Conservation (phyloP, 2,113 vertebrate genomes). For the Vulpes vulpes region DNA sequence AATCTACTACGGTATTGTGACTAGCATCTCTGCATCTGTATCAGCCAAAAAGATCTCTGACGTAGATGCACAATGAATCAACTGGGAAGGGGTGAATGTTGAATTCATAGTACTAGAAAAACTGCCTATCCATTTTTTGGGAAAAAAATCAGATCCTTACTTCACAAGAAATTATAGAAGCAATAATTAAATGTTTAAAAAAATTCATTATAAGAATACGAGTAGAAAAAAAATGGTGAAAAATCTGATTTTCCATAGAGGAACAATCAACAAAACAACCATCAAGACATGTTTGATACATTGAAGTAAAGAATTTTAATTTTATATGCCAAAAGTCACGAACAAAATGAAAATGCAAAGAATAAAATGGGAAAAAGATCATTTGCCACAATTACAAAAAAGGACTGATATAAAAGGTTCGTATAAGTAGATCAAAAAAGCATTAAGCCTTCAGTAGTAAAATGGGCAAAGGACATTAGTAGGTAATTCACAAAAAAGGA, state of each 20-base stretch:
- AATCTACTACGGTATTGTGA: background rate
- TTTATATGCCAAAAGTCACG: background rate
- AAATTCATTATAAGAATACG: background rate
- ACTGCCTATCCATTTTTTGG: background rate
- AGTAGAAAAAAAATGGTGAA: background rate
- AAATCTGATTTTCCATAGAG: background rate
- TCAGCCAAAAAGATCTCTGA: background rate
- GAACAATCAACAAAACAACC: background rate
- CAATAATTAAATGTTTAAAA: background rate
- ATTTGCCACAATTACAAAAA: background rate
- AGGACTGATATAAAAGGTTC: background rate
- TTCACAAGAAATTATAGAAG: background rate
- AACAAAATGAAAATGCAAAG: conserved; percentile 46
- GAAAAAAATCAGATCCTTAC: background rate
- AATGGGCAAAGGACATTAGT: background rate
- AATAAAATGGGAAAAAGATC: background rate
- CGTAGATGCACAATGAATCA: background rate
- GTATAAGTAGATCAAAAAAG: background rate
- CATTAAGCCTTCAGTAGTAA: background rate
- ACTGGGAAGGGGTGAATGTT: background rate
- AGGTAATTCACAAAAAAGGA: conserved; percentile 7
- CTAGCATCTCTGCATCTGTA: background rate
- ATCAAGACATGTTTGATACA: background rate
- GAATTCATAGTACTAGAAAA: background rate
- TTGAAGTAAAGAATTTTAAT: background rate